Evolutionary conservation across 2,113 vertebrate species (phyloP).

Genomic region (Plectropomus leopardus): DNA sequence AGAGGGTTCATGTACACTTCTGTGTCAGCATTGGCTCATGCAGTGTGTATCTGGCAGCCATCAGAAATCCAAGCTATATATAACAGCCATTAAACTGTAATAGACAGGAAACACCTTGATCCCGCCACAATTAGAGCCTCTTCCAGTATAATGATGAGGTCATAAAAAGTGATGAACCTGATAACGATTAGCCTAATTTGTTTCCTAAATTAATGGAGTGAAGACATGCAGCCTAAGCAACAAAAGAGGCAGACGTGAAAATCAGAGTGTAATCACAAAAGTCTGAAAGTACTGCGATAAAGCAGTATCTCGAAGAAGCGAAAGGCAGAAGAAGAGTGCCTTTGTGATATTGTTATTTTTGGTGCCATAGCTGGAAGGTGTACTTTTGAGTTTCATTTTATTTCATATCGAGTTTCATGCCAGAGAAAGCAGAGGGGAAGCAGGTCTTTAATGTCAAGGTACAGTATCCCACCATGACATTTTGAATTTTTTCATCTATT

Average conservation of each 20-base stretch:
- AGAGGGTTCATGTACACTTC: background rate
- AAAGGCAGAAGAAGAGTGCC: background rate
- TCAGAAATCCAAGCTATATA: conserved; percentile 19
- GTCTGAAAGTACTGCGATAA: conserved; percentile 23
- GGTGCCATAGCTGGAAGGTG: conserved; percentile 19
- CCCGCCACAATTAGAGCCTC: conserved; percentile 52
- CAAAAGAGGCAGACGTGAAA: conserved; percentile 37
- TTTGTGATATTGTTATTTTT: conserved; percentile 38
- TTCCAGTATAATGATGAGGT: conserved; percentile 52
- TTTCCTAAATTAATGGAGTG: conserved; percentile 45
- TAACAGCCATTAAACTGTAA: conserved; percentile 51
- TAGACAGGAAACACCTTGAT: conserved; percentile 58
- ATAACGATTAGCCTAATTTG: conserved; percentile 64
- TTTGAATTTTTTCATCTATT: conserved; percentile 18
- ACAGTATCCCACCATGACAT: conserved; percentile 35
- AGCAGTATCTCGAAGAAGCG: conserved; percentile 7
- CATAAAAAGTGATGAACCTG: conserved; percentile 70
- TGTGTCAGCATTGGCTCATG: conserved; percentile 24
- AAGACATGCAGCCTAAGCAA: conserved; percentile 50
- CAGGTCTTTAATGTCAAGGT: conserved; percentile 43
- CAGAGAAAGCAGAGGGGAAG: conserved; percentile 14
- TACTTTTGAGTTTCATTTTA: conserved; percentile 37
- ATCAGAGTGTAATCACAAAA: conserved; percentile 43
- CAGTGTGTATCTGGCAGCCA: background rate
- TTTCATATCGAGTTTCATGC: conserved; percentile 19